A percentile compares a stretch with the other conserved stretches of the same genome.
Evolutionary conservation across 2,888 invertebrate species (phyloP).

Genomic region (Odontomyia ornata): DNA sequence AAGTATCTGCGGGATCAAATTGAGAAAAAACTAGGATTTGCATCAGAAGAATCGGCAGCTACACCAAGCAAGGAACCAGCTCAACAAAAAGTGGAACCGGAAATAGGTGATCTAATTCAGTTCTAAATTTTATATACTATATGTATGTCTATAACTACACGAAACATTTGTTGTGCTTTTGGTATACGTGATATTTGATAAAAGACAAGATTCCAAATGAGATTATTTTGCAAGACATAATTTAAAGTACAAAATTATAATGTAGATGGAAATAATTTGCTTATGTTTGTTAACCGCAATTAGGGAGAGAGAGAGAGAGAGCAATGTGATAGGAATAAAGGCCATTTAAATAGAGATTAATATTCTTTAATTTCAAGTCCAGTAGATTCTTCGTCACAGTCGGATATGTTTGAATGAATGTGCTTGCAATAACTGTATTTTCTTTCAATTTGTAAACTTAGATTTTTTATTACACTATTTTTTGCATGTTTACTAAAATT

Average conservation of each 20-base stretch:
- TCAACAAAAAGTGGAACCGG: constrained; percentile 62
- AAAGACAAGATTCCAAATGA: neutral
- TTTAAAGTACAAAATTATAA: constrained; percentile 9
- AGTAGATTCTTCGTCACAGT: neutral
- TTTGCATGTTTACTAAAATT: no score
- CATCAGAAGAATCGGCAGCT: constrained; percentile 62
- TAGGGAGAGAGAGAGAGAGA: no score
- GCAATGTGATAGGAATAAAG: constrained; percentile 34
- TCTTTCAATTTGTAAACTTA: no score
- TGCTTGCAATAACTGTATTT: no score
- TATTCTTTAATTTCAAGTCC: constrained; percentile 16
- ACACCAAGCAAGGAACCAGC: neutral
- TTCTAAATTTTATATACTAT: constrained; percentile 56
- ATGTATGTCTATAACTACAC: neutral
- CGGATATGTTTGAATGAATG: no score
- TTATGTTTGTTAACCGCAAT: constrained; percentile 6
- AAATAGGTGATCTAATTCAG: constrained; percentile 71
- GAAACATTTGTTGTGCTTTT: neutral
- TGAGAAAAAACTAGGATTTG: constrained; percentile 68
- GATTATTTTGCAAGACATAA: neutral
- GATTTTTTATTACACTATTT: no score
- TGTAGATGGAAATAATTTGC: neutral
- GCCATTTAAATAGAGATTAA: constrained; percentile 15
- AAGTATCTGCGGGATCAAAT: constrained; percentile 68
- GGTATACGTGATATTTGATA: neutral